phyloP scores from a whole-genome alignment of 2,113 vertebrate genomes.

The Callocephalon fimbriatum region DNA sequence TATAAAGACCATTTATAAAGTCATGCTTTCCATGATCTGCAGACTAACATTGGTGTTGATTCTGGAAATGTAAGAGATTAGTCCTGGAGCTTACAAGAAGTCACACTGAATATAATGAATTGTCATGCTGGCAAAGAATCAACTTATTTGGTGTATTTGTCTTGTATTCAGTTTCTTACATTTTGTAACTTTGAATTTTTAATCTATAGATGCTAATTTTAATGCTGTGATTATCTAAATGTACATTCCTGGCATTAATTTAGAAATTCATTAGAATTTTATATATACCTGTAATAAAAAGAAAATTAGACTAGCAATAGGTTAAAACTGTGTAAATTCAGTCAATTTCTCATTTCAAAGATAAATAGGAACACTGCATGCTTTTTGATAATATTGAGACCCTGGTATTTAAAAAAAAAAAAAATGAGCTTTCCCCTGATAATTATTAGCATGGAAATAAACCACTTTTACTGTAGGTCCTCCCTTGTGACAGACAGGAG shows the following conservation, averaged over 20 bases:
- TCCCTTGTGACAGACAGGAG: background rate
- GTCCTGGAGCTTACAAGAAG: background rate
- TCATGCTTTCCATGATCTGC: no score
- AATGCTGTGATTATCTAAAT: background rate
- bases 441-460: background rate
- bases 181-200: background rate
- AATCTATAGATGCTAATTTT: background rate
- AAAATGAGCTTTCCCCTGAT: accelerated
- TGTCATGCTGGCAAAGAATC: background rate
- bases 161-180: background rate
- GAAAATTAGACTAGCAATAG: background rate
- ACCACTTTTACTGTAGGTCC: background rate
- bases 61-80: no score
- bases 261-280: background rate
- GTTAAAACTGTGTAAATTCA: background rate
- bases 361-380: background rate
- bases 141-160: background rate
- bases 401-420: background rate
- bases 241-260: background rate
- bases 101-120: background rate
- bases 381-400: background rate
- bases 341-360: background rate
- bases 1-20: no score
- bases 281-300: background rate
- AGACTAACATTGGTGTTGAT: no score